Evolutionary conservation across 2,888 invertebrate genomes (phyloP).

Genomic region (Spodoptera exigua): DNA sequence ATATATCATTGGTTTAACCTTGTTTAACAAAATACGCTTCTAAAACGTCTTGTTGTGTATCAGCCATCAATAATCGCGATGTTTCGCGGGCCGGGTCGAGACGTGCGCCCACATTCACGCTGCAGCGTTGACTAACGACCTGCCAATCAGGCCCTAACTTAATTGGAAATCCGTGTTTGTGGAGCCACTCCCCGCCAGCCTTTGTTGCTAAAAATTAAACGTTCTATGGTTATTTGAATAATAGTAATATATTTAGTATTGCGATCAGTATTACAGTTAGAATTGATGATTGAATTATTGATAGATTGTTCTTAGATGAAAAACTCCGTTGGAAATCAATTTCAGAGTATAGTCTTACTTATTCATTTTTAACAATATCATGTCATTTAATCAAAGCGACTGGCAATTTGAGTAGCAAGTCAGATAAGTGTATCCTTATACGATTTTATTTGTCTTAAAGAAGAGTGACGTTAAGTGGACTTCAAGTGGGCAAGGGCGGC

Average conservation of each 20-base stretch:
- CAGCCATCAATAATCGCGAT: conserved; percentile 69
- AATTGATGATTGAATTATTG: neutral
- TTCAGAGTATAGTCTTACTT: neutral
- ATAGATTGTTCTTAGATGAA: neutral
- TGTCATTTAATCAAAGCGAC: conserved; percentile 14
- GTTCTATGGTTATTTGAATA: conserved; percentile 59
- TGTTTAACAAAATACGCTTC: conserved; percentile 41
- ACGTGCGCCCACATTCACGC: conserved; percentile 80
- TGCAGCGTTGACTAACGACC: conserved; percentile 87
- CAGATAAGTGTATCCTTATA: conserved; percentile 44
- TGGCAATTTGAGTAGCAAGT: conserved; percentile 34
- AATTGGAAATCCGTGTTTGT: conserved; percentile 90
- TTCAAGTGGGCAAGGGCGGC: conserved; percentile 34
- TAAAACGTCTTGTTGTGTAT: conserved; percentile 56
- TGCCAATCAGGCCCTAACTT: conserved; percentile 88
- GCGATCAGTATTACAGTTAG: conserved; percentile 4
- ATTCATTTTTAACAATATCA: conserved; percentile 20
- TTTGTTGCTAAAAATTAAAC: conserved; percentile 87
- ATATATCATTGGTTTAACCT: conserved; percentile 16
- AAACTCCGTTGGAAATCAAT: conserved; percentile 1
- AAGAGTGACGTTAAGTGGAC: conserved; percentile 50
- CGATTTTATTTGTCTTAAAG: conserved; percentile 47
- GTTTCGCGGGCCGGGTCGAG: conserved; percentile 58
- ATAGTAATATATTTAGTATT: conserved; percentile 40
- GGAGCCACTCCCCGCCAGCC: conserved; percentile 81